Conservation (phyloP, 2,888 invertebrate species). For the Lydus trimaculatus region DNA sequence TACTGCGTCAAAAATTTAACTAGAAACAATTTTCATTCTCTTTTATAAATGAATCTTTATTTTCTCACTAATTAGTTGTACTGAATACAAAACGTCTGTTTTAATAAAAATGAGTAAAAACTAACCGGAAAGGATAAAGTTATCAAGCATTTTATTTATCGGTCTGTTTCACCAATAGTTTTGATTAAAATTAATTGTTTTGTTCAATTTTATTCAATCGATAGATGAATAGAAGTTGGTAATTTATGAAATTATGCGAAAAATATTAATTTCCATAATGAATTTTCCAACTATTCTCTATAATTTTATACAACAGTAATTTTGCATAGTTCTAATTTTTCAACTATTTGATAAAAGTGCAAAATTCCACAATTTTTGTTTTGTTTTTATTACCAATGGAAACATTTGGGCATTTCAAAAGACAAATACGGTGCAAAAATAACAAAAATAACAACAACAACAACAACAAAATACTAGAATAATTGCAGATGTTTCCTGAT, state of each 20-base stretch:
- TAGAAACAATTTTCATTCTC: neutral
- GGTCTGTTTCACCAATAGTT: too few relatives aligned
- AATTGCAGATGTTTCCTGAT: neutral
- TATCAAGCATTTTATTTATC: too few relatives aligned
- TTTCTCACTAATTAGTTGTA: neutral
- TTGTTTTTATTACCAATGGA: neutral
- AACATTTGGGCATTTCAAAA: neutral
- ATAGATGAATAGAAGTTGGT: neutral
- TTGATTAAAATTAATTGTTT: too few relatives aligned
- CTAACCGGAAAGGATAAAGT: neutral
- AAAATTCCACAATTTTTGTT: neutral
- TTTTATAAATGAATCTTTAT: neutral
- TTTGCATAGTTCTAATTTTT: too few relatives aligned
- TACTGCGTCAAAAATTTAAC: neutral
- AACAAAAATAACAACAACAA: neutral
- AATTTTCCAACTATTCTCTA: neutral
- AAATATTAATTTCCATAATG: neutral
- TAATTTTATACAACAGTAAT: too few relatives aligned
- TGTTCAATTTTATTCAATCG: too few relatives aligned
- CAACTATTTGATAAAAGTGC: neutral
- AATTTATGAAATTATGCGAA: neutral
- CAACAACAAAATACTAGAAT: neutral
- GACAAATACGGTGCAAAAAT: neutral
- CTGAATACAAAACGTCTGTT: neutral
- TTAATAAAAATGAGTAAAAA: neutral